A percentile compares a stretch with the other conserved stretches of the same genome.
These are phyloP conservation scores for Spodoptera picta DNA, from an alignment of 2,888 invertebrate species.

Conservation along the genomic window DNA sequence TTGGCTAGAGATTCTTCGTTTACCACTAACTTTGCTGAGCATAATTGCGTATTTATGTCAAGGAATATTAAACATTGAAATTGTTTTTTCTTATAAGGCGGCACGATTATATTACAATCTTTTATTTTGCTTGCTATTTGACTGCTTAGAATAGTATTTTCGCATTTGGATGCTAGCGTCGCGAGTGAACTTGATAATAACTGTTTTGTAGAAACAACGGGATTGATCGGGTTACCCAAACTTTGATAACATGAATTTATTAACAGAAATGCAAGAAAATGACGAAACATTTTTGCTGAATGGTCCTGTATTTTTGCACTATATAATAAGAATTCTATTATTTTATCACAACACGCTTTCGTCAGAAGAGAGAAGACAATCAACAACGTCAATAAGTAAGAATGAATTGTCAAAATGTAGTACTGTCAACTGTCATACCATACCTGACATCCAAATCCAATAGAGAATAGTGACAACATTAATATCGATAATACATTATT, in stretches of 20 bases:
- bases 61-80: conserved; percentile 79
- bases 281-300: conserved; percentile 68
- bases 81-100: conserved; percentile 63
- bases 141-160: conserved; percentile 66
- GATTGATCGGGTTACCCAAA: conserved; percentile 68
- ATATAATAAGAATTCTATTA: conserved; percentile 13
- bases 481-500: no score
- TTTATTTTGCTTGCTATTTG: conserved; percentile 66
- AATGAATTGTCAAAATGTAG: conserved; percentile 29
- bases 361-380: conserved; percentile 33
- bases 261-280: conserved; percentile 69
- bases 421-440: conserved; percentile 2
- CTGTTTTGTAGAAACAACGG: conserved; percentile 35
- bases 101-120: conserved; percentile 65
- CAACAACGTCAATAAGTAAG: conserved; percentile 20
- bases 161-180: conserved; percentile 68
- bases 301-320: conserved; percentile 10
- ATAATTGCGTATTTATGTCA: conserved; percentile 79
- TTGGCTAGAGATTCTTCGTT: conserved; percentile 61
- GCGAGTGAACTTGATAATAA: conserved; percentile 50
- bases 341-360: conserved; percentile 36
- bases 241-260: conserved; percentile 71
- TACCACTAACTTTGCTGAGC: conserved; percentile 65
- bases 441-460: no score
- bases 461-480: no score